These are phyloP conservation scores for Equus quagga DNA, from an alignment of 2,113 vertebrate genomes.

Conservation along the genomic window DNA sequence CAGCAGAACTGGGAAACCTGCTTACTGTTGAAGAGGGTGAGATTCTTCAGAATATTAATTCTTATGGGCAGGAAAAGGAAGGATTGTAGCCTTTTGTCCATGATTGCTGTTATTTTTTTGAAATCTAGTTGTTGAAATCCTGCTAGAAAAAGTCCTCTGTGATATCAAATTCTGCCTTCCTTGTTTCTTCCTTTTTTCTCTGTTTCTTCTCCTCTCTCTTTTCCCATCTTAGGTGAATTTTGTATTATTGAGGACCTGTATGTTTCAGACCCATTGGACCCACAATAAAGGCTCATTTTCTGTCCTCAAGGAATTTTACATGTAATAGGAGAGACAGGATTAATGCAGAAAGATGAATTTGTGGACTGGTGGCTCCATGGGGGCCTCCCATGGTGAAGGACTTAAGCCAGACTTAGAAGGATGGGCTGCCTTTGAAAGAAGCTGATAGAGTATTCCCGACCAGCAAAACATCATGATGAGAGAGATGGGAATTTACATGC, in stretches of 20 bases:
- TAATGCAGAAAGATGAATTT: neutral
- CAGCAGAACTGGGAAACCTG: conserved; percentile 92
- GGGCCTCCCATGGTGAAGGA: neutral
- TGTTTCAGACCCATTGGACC: neutral
- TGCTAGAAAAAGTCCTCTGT: neutral
- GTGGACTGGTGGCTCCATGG: neutral
- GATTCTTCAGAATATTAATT: conserved; percentile 34
- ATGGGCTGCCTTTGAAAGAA: neutral
- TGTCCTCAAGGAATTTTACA: neutral
- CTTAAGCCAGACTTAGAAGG: neutral
- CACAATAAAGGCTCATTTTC: neutral
- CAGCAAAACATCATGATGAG: neutral
- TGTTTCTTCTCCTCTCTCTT: neutral
- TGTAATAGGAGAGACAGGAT: neutral
- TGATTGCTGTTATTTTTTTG: neutral
- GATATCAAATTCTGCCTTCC: neutral
- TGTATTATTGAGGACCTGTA: neutral
- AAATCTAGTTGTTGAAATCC: neutral
- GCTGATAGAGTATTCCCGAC: neutral
- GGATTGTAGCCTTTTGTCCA: neutral
- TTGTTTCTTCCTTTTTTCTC: neutral
- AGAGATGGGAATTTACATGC: neutral
- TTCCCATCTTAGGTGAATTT: neutral
- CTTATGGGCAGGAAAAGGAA: neutral
- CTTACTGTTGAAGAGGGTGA: conserved; percentile 97